A percentile compares a stretch with the other conserved stretches of the same genome.
Conservation (phyloP, 2,797 vertebrate species). For the Anas bahamensis region DNA sequence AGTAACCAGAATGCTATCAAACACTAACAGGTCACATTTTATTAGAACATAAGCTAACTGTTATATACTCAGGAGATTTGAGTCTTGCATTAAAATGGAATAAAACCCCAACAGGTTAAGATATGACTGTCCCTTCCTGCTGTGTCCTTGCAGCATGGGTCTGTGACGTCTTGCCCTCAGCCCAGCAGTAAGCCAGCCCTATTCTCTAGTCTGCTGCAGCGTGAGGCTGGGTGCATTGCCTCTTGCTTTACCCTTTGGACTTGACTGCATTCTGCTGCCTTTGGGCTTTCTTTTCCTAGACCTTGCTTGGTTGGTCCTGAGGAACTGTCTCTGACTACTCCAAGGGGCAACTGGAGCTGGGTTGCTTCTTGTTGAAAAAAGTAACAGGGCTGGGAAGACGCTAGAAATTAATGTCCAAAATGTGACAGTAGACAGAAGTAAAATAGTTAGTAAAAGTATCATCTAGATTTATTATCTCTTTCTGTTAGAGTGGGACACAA, state of each 20-base stretch:
- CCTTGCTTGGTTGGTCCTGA: neutral
- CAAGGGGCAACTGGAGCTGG: no score
- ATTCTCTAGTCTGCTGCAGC: accelerated
- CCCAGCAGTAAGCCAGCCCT: neutral
- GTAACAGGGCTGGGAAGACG: neutral
- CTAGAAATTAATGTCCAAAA: neutral
- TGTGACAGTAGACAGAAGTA: neutral
- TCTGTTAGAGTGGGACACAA: neutral
- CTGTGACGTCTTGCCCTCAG: neutral
- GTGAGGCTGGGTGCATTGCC: neutral
- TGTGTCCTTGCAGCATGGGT: neutral
- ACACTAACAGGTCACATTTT: neutral
- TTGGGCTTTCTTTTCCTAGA: neutral
- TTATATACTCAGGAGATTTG: neutral
- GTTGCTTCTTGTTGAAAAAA: neutral
- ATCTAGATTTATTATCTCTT: neutral
- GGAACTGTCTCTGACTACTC: neutral
- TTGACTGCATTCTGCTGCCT: neutral
- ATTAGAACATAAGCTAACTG: neutral
- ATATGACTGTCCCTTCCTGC: accelerated
- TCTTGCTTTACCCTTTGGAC: neutral
- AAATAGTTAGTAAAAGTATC: neutral
- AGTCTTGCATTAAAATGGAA: neutral
- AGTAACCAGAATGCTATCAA: neutral
- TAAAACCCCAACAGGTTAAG: neutral